Percentiles rank a stretch among this genome's conserved stretches.
These are phyloP conservation scores for Oncopodura yosiiana DNA, from an alignment of 1,140 invertebrate species.

Conservation along the genomic window DNA sequence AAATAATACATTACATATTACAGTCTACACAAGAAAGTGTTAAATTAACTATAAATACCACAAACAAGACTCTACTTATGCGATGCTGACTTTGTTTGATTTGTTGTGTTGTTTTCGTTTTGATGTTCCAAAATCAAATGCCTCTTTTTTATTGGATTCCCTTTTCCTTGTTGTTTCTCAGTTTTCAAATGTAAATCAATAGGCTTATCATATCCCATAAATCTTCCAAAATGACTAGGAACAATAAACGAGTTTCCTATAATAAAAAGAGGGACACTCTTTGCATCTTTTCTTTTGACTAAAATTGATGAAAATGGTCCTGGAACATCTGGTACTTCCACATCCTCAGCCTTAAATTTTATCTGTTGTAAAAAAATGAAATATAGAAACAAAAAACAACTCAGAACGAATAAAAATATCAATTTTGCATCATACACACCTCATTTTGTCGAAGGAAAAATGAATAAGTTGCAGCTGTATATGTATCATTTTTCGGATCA, in stretches of 20 bases:
- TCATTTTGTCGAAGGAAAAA: slow-evolving; percentile 54
- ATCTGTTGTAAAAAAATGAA: slow-evolving; percentile 49
- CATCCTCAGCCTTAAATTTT: slow-evolving; percentile 62
- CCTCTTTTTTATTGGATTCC: too few species aligned
- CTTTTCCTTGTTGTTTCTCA: too few species aligned
- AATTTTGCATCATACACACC: slow-evolving; percentile 41
- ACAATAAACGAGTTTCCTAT: slow-evolving; percentile 58
- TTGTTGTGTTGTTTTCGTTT: too few species aligned
- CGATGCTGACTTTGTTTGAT: too few species aligned
- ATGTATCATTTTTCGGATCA: slow-evolving; percentile 46
- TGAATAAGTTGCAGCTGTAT: slow-evolving; percentile 57
- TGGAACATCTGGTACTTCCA: slow-evolving; percentile 61
- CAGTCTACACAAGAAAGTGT: too few species aligned
- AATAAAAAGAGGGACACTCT: slow-evolving; percentile 56
- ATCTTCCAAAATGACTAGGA: slow-evolving; percentile 60
- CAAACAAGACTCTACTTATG: too few species aligned
- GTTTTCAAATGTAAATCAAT: slow-evolving; percentile 50
- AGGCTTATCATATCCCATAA: slow-evolving; percentile 86
- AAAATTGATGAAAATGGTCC: slow-evolving; percentile 71
- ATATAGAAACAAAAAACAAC: not conserved
- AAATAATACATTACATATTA: too few species aligned
- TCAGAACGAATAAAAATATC: not conserved
- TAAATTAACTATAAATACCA: too few species aligned
- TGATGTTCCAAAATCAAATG: too few species aligned
- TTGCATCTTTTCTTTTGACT: slow-evolving; percentile 41